Base-by-base conservation (phyloP, 2,888 invertebrate species). In the Xestobium rufovillosum region DNA sequence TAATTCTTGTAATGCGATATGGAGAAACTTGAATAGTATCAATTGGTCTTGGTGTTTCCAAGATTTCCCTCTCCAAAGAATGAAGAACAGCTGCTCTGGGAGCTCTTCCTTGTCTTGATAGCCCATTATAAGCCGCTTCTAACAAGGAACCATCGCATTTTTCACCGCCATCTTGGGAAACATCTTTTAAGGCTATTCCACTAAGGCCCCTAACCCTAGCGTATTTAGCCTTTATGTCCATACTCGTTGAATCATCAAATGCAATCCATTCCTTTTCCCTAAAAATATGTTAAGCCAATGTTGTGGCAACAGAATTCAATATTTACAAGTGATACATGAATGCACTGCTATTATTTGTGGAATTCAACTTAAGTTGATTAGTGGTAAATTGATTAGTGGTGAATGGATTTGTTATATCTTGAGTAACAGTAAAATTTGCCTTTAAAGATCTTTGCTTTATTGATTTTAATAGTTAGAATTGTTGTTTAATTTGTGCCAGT, bases 141-240 rank as follows among this genome's bases (percentile, higher is more conserved):
- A 70, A 60, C 2, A 76, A 60, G 1, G 70, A 64, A n/a, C 39
- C 42, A 14, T 8, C 31, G 38, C 75, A 73, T 0, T 67, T 64
- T 0, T 66, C 66, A 34, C 72, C 70, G 25, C 68, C 65, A 38
- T 64, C 63, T 41, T 58, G 58, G 1, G 60, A 55, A 3, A 64
- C 39, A 48, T 83, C 83, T 27, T 71, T 71, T 31, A 85, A 60
- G 1, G 78, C 82, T 13, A 82, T 59, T 1, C 84, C 84, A 0
- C 79, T 83, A 6, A 85, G 61, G 2, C 80, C 80, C 1, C 84
- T 71, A 8, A 85, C 72, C 15, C 83, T 61, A 0, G 76, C 72
- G 60, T 85, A 85, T 60, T 83, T 84, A 8, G 80, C 80, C 68
- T 84, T 85, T 47, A 84, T 83, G 52, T 80, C 77, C 11, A 80